Conservation (phyloP, 2,888 invertebrate genomes). For the Torymus aiolomorphi region DNA sequence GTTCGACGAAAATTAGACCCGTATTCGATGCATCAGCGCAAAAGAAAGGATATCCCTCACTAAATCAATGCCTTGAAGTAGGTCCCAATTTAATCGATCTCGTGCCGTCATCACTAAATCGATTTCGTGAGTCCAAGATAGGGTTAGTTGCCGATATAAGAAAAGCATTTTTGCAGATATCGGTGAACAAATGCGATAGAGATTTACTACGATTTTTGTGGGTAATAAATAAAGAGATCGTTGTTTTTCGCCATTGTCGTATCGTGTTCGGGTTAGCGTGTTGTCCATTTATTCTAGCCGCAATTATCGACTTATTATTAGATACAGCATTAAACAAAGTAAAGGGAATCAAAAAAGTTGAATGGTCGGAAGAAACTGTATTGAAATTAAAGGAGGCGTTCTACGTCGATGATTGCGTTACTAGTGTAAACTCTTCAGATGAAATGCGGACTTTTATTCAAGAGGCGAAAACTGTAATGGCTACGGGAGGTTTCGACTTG, state of each 20-base stretch:
- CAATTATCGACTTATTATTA: slow-evolving; percentile 60
- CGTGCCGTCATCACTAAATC: too few relatives aligned
- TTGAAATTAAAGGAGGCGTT: slow-evolving; percentile 12
- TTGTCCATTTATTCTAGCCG: slow-evolving; percentile 61
- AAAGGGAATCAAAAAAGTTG: background rate
- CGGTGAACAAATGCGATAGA: too few relatives aligned
- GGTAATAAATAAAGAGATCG: slow-evolving; percentile 37
- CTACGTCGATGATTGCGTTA: slow-evolving; percentile 36
- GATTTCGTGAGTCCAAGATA: too few relatives aligned
- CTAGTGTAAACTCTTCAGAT: too few relatives aligned
- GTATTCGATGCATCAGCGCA: too few relatives aligned
- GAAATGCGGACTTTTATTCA: slow-evolving; percentile 14
- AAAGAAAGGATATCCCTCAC: slow-evolving; percentile 59
- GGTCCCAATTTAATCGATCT: slow-evolving; percentile 59
- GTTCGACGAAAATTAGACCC: too few relatives aligned
- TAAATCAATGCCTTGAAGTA: slow-evolving; percentile 62
- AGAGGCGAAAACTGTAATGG: background rate
- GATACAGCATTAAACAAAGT: slow-evolving; percentile 20
- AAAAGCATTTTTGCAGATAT: too few relatives aligned
- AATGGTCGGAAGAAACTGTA: background rate
- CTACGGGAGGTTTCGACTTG: slow-evolving; percentile 1
- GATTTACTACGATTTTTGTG: too few relatives aligned
- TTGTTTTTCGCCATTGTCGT: slow-evolving; percentile 55
- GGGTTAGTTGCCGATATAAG: too few relatives aligned
- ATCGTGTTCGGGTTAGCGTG: slow-evolving; percentile 62